phyloP scores from a whole-genome alignment of 1,140 invertebrate species.

The Drosophila jambulina region DNA sequence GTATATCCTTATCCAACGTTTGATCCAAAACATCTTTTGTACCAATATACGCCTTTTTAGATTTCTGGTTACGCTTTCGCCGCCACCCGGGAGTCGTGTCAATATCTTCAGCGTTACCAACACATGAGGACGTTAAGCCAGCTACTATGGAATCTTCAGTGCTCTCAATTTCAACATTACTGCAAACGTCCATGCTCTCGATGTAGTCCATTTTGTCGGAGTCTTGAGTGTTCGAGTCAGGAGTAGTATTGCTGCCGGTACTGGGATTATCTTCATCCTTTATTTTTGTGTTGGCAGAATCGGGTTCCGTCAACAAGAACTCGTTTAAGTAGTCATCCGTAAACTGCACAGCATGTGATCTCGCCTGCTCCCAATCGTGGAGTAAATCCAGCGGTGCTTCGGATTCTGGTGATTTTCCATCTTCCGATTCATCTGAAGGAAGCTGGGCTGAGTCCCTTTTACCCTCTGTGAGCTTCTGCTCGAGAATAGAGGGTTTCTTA shows the following conservation, averaged over 20 bases:
- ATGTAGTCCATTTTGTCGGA: slow-evolving; percentile 80
- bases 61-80: slow-evolving; percentile 56
- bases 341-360: slow-evolving; percentile 59
- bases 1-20: slow-evolving; percentile 74
- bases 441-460: slow-evolving; percentile 64
- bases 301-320: slow-evolving; percentile 37
- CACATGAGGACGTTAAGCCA: slow-evolving; percentile 38
- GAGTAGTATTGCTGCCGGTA: slow-evolving; percentile 24
- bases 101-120: slow-evolving; percentile 54
- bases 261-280: slow-evolving; percentile 53
- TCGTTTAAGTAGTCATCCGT: slow-evolving; percentile 56
- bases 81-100: slow-evolving; percentile 47
- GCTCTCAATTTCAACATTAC: slow-evolving; percentile 82
- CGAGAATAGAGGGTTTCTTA: slow-evolving; percentile 86
- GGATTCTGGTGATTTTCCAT: slow-evolving; percentile 47
- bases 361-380: slow-evolving; percentile 78
- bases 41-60: slow-evolving; percentile 71
- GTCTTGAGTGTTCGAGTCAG: slow-evolving; percentile 62
- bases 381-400: slow-evolving; percentile 79
- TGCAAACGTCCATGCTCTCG: slow-evolving; percentile 81
- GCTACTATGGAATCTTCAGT: slow-evolving; percentile 71
- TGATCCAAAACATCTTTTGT: slow-evolving; percentile 81
- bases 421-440: slow-evolving; percentile 79
- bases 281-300: slow-evolving; percentile 9
- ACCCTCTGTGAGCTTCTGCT: slow-evolving; percentile 86